Percentiles rank a stretch among this genome's conserved stretches.
Conservation (phyloP, 2,797 vertebrate species). For the Psittacula echo region DNA sequence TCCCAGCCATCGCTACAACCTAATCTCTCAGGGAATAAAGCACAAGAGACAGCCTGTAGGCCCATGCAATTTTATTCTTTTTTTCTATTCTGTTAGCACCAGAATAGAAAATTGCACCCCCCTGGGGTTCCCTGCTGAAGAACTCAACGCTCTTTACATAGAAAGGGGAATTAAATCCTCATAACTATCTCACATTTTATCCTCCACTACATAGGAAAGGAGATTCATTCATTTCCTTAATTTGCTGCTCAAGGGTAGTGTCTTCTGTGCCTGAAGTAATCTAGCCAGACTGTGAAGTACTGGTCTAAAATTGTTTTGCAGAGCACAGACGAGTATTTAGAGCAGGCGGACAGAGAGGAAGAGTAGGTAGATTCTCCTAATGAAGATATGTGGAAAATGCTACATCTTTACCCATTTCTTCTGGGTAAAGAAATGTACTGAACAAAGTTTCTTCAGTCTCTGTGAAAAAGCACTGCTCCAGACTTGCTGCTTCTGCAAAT, state of each 20-base stretch:
- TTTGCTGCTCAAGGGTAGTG: neutral
- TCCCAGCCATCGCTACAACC: neutral
- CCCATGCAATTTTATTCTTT: neutral
- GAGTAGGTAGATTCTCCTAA: neutral
- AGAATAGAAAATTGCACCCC: neutral
- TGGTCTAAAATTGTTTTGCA: neutral
- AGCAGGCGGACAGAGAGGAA: neutral
- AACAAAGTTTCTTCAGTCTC: neutral
- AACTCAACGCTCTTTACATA: neutral
- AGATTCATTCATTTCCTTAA: constrained; percentile 1
- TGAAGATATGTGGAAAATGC: neutral
- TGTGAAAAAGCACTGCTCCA: neutral
- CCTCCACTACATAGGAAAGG: neutral
- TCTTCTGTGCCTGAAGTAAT: neutral
- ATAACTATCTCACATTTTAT: neutral
- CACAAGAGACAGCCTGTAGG: neutral
- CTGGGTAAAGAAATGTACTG: neutral
- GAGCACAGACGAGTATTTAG: neutral
- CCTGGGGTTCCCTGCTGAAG: neutral
- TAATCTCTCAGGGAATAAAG: neutral
- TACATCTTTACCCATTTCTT: neutral
- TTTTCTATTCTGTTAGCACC: neutral
- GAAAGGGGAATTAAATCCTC: constrained; percentile 32
- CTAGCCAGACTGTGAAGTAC: neutral
- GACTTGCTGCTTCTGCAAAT: neutral